Base-by-base conservation (phyloP, 1,140 invertebrate genomes). In the Drosophila sulfurigaster region DNA sequence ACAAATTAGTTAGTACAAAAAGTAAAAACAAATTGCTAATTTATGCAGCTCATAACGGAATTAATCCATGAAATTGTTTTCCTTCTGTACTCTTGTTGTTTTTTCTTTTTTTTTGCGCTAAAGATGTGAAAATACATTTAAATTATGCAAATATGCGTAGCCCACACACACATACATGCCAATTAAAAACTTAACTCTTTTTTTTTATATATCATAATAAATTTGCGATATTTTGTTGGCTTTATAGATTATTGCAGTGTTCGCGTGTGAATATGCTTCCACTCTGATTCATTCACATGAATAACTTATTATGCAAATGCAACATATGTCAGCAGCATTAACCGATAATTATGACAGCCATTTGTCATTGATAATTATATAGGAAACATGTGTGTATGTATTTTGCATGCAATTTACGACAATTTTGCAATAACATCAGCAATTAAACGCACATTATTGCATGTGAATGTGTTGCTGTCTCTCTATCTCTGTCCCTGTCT, bases 291-390 rank as follows among this genome's bases (percentile, higher is more conserved):
- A 35, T 11, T 28, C n/a, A 10, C 49, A 13, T 20, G 15, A 32
- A 38, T 11, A 60, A 72, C 63, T 54, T 70, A 57, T 67, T 88
- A 86, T 87, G 80, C 83, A 88, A 87, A 87, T 89, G 51, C 43
- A 82, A 78, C 83, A 89, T 88, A 87, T 87, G 83, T 81, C 77
- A 52, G 56, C 74, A 69, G 66, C 46, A 89, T 89, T 89, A 85
- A 89, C 85, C 81, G 86, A 89, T 89, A 89, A 89, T 89, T 85
- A 89, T 81, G 85, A 75, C 85, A 76, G 45, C 65, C 67, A 89
- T 89, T 85, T 89, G 78, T 89, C 86, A 85, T 76, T 78, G 62
- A 78, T 72, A 82, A 78, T 81, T 83, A 81, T 81, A 65, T 52
- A n/a, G 16, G 10, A 25, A 10, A 20, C 35, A 41, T 30, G 5